Conservation (phyloP, 2,888 invertebrate species). For the Leptura quadrifasciata region DNA sequence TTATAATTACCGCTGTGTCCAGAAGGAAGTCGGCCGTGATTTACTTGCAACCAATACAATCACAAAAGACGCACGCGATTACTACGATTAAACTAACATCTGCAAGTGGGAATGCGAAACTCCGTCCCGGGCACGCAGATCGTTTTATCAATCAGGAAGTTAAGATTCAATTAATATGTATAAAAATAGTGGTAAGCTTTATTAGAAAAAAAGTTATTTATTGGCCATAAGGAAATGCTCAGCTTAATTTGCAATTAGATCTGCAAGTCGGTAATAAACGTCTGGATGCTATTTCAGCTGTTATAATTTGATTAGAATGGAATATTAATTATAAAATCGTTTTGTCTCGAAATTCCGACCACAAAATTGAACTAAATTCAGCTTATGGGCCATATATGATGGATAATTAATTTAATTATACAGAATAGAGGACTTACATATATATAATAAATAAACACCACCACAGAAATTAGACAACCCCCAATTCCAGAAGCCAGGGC, state of each 20-base stretch:
- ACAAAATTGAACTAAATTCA: too few species aligned
- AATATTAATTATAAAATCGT: neutral
- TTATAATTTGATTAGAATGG: neutral
- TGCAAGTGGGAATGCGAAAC: constrained; percentile 16
- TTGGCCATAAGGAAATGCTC: neutral
- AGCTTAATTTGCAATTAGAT: constrained; percentile 11
- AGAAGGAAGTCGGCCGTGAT: constrained; percentile 60
- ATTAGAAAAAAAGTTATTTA: neutral
- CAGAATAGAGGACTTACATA: too few species aligned
- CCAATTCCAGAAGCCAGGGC: too few species aligned
- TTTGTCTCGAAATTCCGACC: too few species aligned
- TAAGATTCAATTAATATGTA: constrained; percentile 2
- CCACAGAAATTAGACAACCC: too few species aligned
- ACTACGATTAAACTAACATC: constrained; percentile 11
- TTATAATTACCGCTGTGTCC: constrained; percentile 61
- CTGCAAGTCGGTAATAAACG: neutral
- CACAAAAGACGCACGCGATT: constrained; percentile 20
- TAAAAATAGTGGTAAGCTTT: neutral
- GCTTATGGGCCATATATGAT: too few species aligned
- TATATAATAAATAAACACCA: too few species aligned
- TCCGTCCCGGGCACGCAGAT: too few species aligned
- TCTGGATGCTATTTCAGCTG: neutral
- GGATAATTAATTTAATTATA: too few species aligned
- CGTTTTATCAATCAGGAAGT: constrained; percentile 5
- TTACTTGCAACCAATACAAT: constrained; percentile 53